Evolutionary conservation across 2,888 invertebrate genomes (phyloP).

Genomic region (Drosophila atripex): DNA sequence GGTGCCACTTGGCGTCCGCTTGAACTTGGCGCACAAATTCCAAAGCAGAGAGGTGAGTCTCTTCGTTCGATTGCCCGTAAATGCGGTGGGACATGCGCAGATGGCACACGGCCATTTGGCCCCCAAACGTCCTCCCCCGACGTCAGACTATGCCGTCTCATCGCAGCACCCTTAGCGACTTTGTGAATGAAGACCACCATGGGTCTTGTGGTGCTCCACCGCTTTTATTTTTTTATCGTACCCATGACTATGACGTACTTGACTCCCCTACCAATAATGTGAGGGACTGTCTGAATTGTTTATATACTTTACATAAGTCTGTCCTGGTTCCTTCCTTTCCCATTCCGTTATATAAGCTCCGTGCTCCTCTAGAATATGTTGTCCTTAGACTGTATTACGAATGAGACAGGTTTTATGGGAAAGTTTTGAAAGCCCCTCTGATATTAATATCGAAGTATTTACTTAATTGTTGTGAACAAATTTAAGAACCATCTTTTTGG

Average conservation of each 20-base stretch:
- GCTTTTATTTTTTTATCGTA: conserved; percentile 7
- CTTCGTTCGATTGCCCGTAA: conserved; percentile 55
- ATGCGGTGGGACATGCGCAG: conserved; percentile 69
- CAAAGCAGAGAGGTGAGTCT: conserved; percentile 68
- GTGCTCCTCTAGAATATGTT: conserved; percentile 10
- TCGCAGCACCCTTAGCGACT: conserved; percentile 41
- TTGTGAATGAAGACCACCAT: conserved; percentile 60
- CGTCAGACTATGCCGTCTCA: conserved; percentile 21
- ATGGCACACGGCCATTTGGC: conserved; percentile 9
- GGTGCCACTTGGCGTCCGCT: conserved; percentile 63
- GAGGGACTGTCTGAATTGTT: conserved; percentile 30
- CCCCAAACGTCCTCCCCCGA: conserved; percentile 5
- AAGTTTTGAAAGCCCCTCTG: neutral
- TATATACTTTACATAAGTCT: conserved; percentile 43
- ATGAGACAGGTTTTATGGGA: neutral
- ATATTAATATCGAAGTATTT: too few species aligned
- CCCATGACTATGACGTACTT: conserved; percentile 39
- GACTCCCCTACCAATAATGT: conserved; percentile 7
- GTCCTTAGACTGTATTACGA: neutral
- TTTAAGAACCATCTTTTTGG: neutral
- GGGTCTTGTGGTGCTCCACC: conserved; percentile 2
- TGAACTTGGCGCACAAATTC: conserved; percentile 66
- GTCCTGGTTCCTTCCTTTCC: conserved; percentile 1
- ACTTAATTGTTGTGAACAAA: neutral
- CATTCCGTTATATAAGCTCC: conserved; percentile 28